A percentile compares a stretch with the other conserved stretches of the same genome.
Conservation (phyloP, 1,140 invertebrate genomes). For the Drosophila nasuta region DNA sequence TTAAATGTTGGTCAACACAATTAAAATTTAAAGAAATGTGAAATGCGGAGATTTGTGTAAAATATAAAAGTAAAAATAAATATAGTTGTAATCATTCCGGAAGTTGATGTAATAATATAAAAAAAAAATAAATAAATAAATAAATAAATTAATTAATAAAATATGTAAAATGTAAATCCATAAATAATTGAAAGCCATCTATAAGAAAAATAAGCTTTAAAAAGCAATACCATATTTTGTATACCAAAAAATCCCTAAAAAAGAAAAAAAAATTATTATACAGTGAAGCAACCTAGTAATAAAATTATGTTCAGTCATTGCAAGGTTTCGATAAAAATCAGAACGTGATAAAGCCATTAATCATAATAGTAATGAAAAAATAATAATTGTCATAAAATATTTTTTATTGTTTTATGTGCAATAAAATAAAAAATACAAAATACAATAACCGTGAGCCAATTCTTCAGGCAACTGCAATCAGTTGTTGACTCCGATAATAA, state of each 20-base stretch:
- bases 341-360: constrained; percentile 29
- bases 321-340: constrained; percentile 3
- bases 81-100: too few relatives aligned
- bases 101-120: too few relatives aligned
- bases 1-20: not conserved
- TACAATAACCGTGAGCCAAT: constrained; percentile 26
- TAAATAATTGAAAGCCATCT: too few relatives aligned
- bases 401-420: not conserved
- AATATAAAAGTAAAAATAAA: too few relatives aligned
- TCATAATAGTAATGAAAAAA: constrained; percentile 14
- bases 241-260: too few relatives aligned
- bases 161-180: too few relatives aligned
- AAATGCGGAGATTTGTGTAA: too few relatives aligned
- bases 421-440: not conserved
- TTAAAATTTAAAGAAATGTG: not conserved
- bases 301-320: constrained; percentile 2
- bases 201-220: too few relatives aligned
- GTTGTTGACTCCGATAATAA: constrained; percentile 38
- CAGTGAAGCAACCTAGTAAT: constrained; percentile 7
- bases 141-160: too few relatives aligned
- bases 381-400: constrained; percentile 1
- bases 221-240: too few relatives aligned
- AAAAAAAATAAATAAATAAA: too few relatives aligned
- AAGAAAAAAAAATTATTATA: too few relatives aligned
- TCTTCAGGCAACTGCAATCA: constrained; percentile 19